Evolutionary conservation across 2,113 vertebrate genomes (phyloP).

Genomic region (Onychorhynchus coronatus): DNA sequence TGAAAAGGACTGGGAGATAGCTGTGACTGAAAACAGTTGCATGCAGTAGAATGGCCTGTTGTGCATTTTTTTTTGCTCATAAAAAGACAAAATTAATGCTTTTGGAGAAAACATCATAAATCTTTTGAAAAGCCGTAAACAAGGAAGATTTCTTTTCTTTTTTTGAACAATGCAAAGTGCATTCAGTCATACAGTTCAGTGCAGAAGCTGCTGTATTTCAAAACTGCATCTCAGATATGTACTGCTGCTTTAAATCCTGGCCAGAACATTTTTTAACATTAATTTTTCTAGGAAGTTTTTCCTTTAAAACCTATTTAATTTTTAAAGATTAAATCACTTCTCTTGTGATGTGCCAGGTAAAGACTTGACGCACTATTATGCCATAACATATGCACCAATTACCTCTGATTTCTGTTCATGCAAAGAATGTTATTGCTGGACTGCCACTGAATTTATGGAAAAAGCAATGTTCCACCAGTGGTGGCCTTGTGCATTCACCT

Average conservation of each 20-base stretch:
- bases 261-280: not conserved
- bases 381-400: slow-evolving; percentile 50
- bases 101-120: slow-evolving; percentile 28
- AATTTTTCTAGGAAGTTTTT: not conserved
- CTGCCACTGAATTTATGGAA: slow-evolving; percentile 54
- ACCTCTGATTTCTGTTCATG: slow-evolving; percentile 63
- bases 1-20: not conserved
- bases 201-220: not conserved
- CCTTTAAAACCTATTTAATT: slow-evolving; percentile 31
- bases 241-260: not conserved
- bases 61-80: not conserved
- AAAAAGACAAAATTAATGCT: slow-evolving; percentile 21
- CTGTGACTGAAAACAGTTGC: not conserved
- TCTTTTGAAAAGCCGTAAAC: not conserved
- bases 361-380: slow-evolving; percentile 16
- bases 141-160: not conserved
- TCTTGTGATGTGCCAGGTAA: slow-evolving; percentile 35
- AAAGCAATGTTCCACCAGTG: slow-evolving; percentile 16
- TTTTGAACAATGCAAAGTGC: not conserved
- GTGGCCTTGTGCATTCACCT: slow-evolving; percentile 42
- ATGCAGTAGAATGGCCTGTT: not conserved
- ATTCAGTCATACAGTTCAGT: not conserved
- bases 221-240: not conserved
- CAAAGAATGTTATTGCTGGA: slow-evolving; percentile 31
- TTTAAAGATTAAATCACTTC: slow-evolving; percentile 52